Evolutionary conservation across 2,888 invertebrate genomes (phyloP).

Genomic region (Tolmerus cingulatus): DNA sequence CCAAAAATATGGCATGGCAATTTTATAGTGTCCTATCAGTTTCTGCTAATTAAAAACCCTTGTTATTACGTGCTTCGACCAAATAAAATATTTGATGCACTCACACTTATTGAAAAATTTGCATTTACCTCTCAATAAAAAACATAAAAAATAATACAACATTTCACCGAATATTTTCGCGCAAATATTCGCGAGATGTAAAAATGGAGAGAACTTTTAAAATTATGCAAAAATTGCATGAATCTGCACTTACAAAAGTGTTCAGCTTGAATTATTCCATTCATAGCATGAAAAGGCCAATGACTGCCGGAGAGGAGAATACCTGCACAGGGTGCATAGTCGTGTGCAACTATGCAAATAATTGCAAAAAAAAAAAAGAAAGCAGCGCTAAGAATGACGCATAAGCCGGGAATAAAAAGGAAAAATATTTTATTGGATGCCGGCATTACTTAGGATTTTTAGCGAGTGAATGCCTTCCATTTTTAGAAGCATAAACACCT

Average conservation of each 20-base stretch:
- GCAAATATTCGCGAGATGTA: not conserved
- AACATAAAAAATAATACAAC: not conserved
- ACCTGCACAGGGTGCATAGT: not conserved
- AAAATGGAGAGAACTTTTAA: not conserved
- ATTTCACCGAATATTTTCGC: not conserved
- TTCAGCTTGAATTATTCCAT: not conserved
- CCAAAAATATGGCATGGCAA: not conserved
- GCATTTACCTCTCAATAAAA: not conserved
- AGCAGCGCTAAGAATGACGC: not conserved
- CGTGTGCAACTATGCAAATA: not conserved
- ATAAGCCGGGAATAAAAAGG: not conserved
- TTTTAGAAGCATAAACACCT: not conserved
- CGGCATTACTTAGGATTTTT: not conserved
- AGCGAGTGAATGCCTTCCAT: not conserved
- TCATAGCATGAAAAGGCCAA: not conserved
- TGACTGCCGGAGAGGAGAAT: not conserved
- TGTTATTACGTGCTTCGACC: not conserved
- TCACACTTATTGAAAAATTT: not conserved
- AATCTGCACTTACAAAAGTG: not conserved
- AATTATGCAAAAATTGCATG: not conserved
- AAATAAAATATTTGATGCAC: not conserved
- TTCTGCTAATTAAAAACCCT: not conserved
- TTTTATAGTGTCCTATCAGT: not conserved
- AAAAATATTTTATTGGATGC: not conserved
- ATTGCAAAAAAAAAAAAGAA: not conserved